Base-by-base conservation (phyloP, 2,888 invertebrate species). In the Plebejus argus region DNA sequence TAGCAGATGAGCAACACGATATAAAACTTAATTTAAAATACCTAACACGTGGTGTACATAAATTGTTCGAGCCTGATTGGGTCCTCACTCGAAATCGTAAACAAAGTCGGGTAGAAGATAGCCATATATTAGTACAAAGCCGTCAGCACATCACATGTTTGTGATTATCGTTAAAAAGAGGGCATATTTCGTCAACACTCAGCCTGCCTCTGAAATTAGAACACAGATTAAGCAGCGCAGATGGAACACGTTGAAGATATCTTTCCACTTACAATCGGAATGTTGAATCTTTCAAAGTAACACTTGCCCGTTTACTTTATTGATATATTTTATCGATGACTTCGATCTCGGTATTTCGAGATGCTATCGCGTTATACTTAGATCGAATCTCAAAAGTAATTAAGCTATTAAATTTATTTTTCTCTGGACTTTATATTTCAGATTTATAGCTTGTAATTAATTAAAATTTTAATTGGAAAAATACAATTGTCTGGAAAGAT, bases 91-190 rank as follows among this genome's bases (percentile, higher is more conserved):
- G 58, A 70, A 79, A 78, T 79, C 72, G 74, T 70, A 78, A 80
- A 77, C 77, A 78, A 76, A 78, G 76, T 78, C 79, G 78, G 76
- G 76, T 61, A 76, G 76, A 76, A 76, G 28, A 76, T 76, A 76
- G 66, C 78, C 77, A 79, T 83, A 82, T 82, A 82, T 83, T 80
- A 81, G 80, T 80, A 82, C 82, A 81, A 82, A 83, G 78, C 82
- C 81, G 82, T 82, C 82, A 80, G 77, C 81, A 80, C 81, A 80
- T 81, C 82, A 83, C 79, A 80, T 85, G 85, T 83, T 85, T 84
- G 83, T 82, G 82, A 85, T 85, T 84, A 84, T 84, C 82, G 83
- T 83, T 83, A 83, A 83, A 82, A 82, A 83, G 82, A 82, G 79
- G 81, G 81, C 83, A 81, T 82, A 82, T 82, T 81, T 83, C 83